A percentile compares a stretch with the other conserved stretches of the same genome.
phyloP scores from a whole-genome alignment of 2,888 invertebrate species.

The Acrobasis repandana region DNA sequence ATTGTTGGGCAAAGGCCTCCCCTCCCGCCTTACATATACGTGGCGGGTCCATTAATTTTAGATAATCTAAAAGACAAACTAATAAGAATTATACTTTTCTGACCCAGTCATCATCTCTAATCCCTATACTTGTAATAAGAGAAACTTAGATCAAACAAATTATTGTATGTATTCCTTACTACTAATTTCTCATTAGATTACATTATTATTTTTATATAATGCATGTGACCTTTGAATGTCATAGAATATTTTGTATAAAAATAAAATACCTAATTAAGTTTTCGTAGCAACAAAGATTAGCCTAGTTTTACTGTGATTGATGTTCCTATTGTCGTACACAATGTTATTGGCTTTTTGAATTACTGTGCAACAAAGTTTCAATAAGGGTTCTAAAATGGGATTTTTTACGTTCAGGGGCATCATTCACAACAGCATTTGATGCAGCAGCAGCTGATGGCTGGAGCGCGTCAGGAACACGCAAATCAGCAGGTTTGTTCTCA shows the following conservation, averaged over 20 bases:
- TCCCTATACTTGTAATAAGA: too few species aligned
- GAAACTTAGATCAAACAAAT: background rate
- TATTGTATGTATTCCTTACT: background rate
- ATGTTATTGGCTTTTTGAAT: constrained; percentile 22
- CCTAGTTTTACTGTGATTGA: constrained; percentile 28
- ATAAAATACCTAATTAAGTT: background rate
- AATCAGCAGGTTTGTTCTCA: constrained; percentile 68
- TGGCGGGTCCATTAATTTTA: too few species aligned
- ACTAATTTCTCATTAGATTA: constrained; percentile 7
- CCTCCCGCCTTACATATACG: too few species aligned
- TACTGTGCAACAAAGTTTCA: constrained; percentile 2
- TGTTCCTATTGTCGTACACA: constrained; percentile 26
- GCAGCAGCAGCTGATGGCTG: constrained; percentile 78
- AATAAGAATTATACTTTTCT: too few species aligned
- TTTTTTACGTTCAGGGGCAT: constrained; percentile 56
- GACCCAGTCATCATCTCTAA: too few species aligned
- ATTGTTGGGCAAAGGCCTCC: too few species aligned
- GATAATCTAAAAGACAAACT: too few species aligned
- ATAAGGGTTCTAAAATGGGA: constrained; percentile 21
- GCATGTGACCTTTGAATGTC: constrained; percentile 13
- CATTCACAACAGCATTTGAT: constrained; percentile 80
- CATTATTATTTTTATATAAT: background rate
- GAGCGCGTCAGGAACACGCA: constrained; percentile 64
- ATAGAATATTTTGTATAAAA: background rate
- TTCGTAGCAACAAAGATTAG: background rate